A percentile compares a stretch with the other conserved stretches of the same genome.
These are phyloP conservation scores for Salminus brasiliensis DNA, from an alignment of 2,113 vertebrate species.

Conservation along the genomic window DNA sequence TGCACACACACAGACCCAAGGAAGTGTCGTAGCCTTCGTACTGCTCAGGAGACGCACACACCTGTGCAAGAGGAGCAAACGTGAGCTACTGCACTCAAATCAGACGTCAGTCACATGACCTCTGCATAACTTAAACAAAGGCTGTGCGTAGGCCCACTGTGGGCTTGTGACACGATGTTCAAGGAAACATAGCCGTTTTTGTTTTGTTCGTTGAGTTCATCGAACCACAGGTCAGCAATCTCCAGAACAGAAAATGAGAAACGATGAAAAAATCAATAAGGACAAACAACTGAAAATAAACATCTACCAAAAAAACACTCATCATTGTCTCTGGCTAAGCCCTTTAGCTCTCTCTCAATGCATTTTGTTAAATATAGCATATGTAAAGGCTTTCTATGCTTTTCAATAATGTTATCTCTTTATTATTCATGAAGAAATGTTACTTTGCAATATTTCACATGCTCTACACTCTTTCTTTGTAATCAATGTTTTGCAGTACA, in stretches of 20 bases:
- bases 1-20: conserved; percentile 87
- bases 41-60: conserved; percentile 76
- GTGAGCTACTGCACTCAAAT: background rate
- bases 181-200: conserved; percentile 8
- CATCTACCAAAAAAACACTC: background rate
- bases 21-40: conserved; percentile 79
- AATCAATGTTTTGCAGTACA: too few species aligned
- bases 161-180: conserved; percentile 25
- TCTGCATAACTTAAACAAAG: background rate
- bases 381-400: too few species aligned
- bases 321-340: background rate
- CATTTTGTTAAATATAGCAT: too few species aligned
- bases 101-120: background rate
- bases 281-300: conserved; percentile 1
- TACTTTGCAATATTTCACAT: too few species aligned
- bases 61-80: conserved; percentile 67
- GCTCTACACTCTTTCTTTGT: too few species aligned
- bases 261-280: conserved; percentile 17
- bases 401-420: too few species aligned
- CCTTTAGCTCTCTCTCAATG: background rate
- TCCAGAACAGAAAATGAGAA: background rate
- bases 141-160: background rate
- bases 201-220: conserved; percentile 26
- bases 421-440: too few species aligned
- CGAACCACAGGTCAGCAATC: conserved; percentile 19